phyloP scores from a whole-genome alignment of 2,797 vertebrate genomes.

The Etheostoma nigrum region DNA sequence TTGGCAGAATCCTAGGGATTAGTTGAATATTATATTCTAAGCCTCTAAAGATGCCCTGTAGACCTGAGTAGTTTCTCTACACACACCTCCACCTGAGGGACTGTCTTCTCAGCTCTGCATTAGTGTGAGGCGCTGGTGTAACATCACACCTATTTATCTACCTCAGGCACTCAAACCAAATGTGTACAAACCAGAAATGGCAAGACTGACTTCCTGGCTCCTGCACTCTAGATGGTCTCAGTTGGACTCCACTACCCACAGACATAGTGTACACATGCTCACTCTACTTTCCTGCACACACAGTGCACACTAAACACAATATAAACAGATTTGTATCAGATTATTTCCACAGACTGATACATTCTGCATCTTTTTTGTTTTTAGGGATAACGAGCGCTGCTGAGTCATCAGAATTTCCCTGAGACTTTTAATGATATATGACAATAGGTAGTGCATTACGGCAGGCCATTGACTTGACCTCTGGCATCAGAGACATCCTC shows the following conservation, averaged over 20 bases:
- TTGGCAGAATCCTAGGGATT: slow-evolving; percentile 63
- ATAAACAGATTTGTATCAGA: background rate
- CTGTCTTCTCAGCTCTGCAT: slow-evolving; percentile 66
- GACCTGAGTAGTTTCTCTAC: slow-evolving; percentile 58
- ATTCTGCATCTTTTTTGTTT: slow-evolving; percentile 7
- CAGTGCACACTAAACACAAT: background rate
- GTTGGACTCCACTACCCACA: slow-evolving; percentile 15
- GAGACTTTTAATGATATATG: slow-evolving; percentile 83
- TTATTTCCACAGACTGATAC: background rate
- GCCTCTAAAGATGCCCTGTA: slow-evolving; percentile 70
- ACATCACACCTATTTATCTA: slow-evolving; percentile 72
- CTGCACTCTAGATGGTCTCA: slow-evolving; percentile 41
- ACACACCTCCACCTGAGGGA: slow-evolving; percentile 64
- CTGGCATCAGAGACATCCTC: slow-evolving; percentile 84
- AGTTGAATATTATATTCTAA: slow-evolving; percentile 63
- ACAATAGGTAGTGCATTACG: slow-evolving; percentile 92
- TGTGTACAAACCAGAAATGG: slow-evolving; percentile 61
- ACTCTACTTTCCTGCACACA: background rate
- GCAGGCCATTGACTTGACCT: slow-evolving; percentile 92
- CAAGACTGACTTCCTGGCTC: slow-evolving; percentile 57
- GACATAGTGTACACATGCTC: slow-evolving; percentile 8
- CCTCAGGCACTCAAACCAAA: slow-evolving; percentile 57
- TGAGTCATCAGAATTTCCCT: slow-evolving; percentile 25
- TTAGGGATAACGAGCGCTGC: background rate
- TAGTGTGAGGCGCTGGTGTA: slow-evolving; percentile 66